Percentiles rank a stretch among this genome's conserved stretches.
Conservation (phyloP, 1,140 invertebrate genomes). For the Drosophila kohkoa region DNA sequence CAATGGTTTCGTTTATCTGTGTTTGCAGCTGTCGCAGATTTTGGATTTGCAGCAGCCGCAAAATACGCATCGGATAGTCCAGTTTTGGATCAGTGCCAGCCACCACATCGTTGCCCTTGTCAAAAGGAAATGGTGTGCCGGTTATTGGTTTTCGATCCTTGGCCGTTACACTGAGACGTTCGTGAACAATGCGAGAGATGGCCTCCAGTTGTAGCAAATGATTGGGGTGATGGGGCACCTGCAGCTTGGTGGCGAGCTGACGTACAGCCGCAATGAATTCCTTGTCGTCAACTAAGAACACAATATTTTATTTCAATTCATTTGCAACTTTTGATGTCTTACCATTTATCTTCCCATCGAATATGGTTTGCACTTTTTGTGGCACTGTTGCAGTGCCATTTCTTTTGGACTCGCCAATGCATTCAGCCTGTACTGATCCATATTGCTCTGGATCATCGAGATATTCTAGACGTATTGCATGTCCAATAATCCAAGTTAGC, state of each 20-base stretch:
- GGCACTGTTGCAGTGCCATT: conserved; percentile 59
- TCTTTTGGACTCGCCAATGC: conserved; percentile 85
- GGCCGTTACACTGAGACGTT: conserved; percentile 88
- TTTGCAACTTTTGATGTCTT: conserved; percentile 62
- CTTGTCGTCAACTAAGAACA: conserved; percentile 89
- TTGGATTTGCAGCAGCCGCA: conserved; percentile 95
- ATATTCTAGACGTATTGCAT: conserved; percentile 93
- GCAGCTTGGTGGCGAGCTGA: conserved; percentile 91
- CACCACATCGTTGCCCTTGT: conserved; percentile 84
- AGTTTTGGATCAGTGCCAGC: conserved; percentile 88
- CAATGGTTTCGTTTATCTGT: conserved; percentile 97
- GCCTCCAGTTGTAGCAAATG: conserved; percentile 92
- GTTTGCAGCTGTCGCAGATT: conserved; percentile 97
- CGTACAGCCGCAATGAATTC: conserved; percentile 94
- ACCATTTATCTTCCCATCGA: conserved; percentile 84
- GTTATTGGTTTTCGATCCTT: conserved; percentile 88
- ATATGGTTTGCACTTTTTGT: conserved; percentile 58
- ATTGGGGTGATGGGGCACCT: conserved; percentile 92
- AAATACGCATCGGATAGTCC: conserved; percentile 92
- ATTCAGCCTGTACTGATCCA: conserved; percentile 88
- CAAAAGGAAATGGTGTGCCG: conserved; percentile 89
- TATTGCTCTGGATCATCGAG: conserved; percentile 91
- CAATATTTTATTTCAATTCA: conserved; percentile 8
- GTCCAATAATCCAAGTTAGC: conserved; percentile 94
- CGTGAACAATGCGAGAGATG: conserved; percentile 89